These are phyloP conservation scores for Amaurobius ferox DNA, from an alignment of 2,888 invertebrate genomes.

Conservation along the genomic window DNA sequence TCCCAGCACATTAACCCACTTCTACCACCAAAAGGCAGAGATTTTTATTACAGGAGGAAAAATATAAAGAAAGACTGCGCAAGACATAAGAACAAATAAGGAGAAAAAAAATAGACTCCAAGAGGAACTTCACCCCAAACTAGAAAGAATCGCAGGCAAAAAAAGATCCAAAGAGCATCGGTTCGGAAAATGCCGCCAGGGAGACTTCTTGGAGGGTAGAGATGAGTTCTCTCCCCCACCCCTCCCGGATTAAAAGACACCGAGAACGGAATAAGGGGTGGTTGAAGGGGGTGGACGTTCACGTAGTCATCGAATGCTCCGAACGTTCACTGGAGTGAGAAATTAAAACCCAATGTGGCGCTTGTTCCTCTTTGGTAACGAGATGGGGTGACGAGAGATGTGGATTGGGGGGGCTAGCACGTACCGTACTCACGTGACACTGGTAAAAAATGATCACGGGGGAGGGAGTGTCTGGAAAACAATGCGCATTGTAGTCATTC, in stretches of 20 bases:
- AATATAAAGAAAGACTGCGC: slow-evolving; percentile 19
- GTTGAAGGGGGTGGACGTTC: slow-evolving; percentile 8
- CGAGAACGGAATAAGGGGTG: slow-evolving; percentile 37
- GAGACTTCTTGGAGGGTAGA: slow-evolving; percentile 46
- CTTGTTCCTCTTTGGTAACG: slow-evolving; percentile 68
- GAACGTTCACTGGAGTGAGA: slow-evolving; percentile 68
- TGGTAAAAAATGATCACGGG: slow-evolving; percentile 5
- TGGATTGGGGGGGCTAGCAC: slow-evolving; percentile 27
- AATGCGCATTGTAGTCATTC: slow-evolving; percentile 63
- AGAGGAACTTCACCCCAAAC: slow-evolving; percentile 45
- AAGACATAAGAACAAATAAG: slow-evolving; percentile 21
- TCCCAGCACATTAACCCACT: slow-evolving; percentile 31
- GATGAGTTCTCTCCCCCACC: slow-evolving; percentile 34
- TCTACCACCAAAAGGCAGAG: background rate
- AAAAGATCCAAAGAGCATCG: slow-evolving; percentile 49
- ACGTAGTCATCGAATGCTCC: slow-evolving; percentile 60
- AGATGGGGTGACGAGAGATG: slow-evolving; percentile 46
- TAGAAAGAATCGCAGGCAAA: slow-evolving; percentile 9
- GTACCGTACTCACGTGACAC: slow-evolving; percentile 40
- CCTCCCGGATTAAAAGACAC: slow-evolving; percentile 66
- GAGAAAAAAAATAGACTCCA: slow-evolving; percentile 1
- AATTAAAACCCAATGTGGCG: slow-evolving; percentile 73
- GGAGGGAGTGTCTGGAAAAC: slow-evolving; percentile 32
- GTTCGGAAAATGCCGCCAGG: slow-evolving; percentile 71
- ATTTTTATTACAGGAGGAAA: slow-evolving; percentile 28